Evolutionary conservation across 1,140 invertebrate genomes (phyloP), one percentile per base, ranked within the genome.

Genomic region (Littorina saxatilis): DNA sequence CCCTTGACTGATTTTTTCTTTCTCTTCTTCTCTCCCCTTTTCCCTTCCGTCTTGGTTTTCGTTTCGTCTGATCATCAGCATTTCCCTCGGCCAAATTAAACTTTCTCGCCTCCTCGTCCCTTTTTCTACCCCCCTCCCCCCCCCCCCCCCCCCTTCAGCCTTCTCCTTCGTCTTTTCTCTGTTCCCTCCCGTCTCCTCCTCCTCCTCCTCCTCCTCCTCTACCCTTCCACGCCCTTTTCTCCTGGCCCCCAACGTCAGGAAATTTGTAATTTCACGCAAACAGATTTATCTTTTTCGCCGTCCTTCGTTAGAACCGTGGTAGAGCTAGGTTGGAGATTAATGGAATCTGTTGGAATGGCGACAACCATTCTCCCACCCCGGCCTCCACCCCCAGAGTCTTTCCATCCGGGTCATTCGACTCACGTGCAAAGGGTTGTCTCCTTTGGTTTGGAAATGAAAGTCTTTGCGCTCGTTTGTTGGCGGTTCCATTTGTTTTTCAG

Each of bases 241-340:
- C 15, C 35, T 68, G 37, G 11, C 39, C 39, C 35, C 17, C 32
- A 39, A 68, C 63, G 63, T 68, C 63, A 39, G 63, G 63, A 68
- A 63, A 68, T 68, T 68, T 68, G 32, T 68, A 68, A 68, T 68
- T 68, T 68, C 32, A 63, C 61, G 63, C 63, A 68, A 68, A 68
- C 63, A 68, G 63, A 68, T 68, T 68, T 68, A 37, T 68, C 63
- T 68, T 68, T 68, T 5, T 29, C 35, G 32, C 63, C 35, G n/a
- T n/a, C n/a, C n/a, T n/a, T 9, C 27, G 61, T n/a, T 58, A 58
- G 55, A 9, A n/a, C 7, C 27, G 61, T n/a, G n/a, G 3, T 9
- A 32, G 61, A 5, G 29, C 27, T 2, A 2, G 61, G 61, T 5
- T 11, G 11, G 61, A 63, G 61, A 63, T 63, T 63, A 63, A 63